Conservation (phyloP, 2,113 vertebrate genomes). For the Burhinus oedicnemus region DNA sequence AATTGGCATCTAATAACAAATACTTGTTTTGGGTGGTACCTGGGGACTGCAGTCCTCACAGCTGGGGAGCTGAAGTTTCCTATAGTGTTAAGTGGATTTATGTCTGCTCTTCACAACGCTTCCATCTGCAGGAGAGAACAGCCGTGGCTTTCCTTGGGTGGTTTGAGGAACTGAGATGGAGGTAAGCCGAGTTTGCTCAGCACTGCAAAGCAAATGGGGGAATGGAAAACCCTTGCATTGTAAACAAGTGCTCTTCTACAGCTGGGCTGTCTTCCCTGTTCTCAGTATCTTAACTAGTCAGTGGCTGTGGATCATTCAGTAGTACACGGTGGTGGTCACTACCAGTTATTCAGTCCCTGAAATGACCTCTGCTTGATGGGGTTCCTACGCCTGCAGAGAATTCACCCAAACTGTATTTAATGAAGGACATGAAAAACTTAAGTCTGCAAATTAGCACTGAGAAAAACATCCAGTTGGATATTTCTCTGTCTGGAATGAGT, state of each 20-base stretch:
- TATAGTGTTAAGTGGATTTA: not conserved
- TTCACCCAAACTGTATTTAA: not conserved
- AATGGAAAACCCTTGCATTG: not conserved
- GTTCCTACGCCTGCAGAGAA: not conserved
- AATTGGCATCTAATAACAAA: not conserved
- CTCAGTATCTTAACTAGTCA: not conserved
- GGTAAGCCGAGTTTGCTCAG: not conserved
- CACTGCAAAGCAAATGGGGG: not conserved
- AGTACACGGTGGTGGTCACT: not conserved
- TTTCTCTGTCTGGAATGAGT: not conserved
- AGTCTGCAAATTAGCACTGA: not conserved
- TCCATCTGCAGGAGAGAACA: not conserved
- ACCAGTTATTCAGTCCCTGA: not conserved
- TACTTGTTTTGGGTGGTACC: not conserved
- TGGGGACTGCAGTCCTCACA: not conserved
- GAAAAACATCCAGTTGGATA: not conserved
- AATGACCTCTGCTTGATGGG: not conserved
- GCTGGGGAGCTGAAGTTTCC: fast-evolving
- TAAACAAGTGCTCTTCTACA: not conserved
- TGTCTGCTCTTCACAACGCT: not conserved
- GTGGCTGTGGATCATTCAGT: not conserved
- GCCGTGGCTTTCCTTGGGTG: not conserved
- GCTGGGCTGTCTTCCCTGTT: not conserved
- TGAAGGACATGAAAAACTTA: not conserved
- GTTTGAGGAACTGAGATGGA: not conserved